These are phyloP conservation scores for Lophotriccus pileatus DNA, from an alignment of 2,797 vertebrate genomes.

Conservation along the genomic window DNA sequence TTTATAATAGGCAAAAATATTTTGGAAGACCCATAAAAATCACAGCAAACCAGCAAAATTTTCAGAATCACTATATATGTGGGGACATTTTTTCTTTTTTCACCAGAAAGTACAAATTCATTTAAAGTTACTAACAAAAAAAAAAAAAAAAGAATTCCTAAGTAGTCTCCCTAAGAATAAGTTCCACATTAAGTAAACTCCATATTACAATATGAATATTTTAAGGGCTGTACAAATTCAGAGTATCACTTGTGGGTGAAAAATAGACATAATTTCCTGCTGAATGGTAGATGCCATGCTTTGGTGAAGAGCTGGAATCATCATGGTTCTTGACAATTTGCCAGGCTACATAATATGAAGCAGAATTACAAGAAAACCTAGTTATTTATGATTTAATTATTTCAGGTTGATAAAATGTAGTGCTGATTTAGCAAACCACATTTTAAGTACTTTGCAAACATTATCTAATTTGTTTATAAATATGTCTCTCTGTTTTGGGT, in stretches of 20 bases:
- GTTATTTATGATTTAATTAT: slow-evolving; percentile 32
- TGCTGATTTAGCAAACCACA: background rate
- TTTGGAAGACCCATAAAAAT: background rate
- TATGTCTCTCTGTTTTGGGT: background rate
- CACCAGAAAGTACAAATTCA: background rate
- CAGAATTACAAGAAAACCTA: background rate
- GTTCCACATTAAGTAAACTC: background rate
- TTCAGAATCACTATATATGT: background rate
- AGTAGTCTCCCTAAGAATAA: background rate
- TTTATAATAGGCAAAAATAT: background rate
- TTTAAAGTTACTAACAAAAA: background rate
- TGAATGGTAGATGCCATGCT: background rate
- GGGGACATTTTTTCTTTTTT: background rate
- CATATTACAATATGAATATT: background rate
- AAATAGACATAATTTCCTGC: background rate
- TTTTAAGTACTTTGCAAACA: background rate
- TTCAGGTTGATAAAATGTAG: background rate
- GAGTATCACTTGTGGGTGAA: slow-evolving; percentile 10
- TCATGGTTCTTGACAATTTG: background rate
- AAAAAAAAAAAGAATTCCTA: background rate
- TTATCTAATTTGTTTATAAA: slow-evolving; percentile 10
- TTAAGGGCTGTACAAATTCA: slow-evolving; percentile 2
- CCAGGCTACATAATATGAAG: background rate
- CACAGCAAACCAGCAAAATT: background rate
- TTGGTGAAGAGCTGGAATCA: background rate